Conservation (phyloP, 1,140 invertebrate species). For the Artemia franciscana region DNA sequence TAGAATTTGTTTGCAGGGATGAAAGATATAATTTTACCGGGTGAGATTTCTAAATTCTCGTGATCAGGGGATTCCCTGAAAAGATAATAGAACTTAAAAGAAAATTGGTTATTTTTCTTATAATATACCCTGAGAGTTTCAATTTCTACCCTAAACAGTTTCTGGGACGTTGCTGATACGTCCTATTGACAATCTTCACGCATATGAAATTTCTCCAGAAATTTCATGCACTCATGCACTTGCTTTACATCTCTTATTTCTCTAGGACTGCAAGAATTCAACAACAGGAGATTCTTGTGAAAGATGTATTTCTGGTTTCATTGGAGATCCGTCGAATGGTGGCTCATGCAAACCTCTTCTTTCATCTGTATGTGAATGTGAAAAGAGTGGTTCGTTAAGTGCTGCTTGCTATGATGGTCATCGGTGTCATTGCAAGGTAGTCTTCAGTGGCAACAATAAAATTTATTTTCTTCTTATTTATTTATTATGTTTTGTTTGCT, state of each 20-base stretch:
- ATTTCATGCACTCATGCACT: not conserved
- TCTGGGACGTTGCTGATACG: too few relatives aligned
- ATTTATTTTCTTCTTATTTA: not conserved
- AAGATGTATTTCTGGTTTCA: conserved; percentile 47
- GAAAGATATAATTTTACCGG: too few relatives aligned
- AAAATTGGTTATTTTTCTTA: too few relatives aligned
- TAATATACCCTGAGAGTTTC: too few relatives aligned
- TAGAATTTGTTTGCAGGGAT: too few relatives aligned
- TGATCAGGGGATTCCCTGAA: too few relatives aligned
- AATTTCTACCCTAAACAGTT: too few relatives aligned
- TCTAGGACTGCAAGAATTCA: conserved; percentile 57
- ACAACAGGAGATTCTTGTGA: conserved; percentile 69
- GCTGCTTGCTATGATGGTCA: conserved; percentile 24
- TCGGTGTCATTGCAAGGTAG: conserved; percentile 39
- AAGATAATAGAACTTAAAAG: too few relatives aligned
- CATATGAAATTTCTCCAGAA: not conserved
- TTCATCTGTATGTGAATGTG: conserved; percentile 28
- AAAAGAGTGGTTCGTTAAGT: conserved; percentile 30
- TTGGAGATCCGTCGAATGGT: conserved; percentile 28
- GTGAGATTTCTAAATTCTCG: too few relatives aligned
- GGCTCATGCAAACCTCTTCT: conserved; percentile 18
- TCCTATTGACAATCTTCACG: not conserved
- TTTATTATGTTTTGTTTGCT: conserved; percentile 15
- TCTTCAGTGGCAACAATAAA: conserved; percentile 1
- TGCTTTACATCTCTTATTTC: conserved; percentile 2